phyloP scores from a whole-genome alignment of 2,797 vertebrate genomes.

The Myotis myotis region DNA sequence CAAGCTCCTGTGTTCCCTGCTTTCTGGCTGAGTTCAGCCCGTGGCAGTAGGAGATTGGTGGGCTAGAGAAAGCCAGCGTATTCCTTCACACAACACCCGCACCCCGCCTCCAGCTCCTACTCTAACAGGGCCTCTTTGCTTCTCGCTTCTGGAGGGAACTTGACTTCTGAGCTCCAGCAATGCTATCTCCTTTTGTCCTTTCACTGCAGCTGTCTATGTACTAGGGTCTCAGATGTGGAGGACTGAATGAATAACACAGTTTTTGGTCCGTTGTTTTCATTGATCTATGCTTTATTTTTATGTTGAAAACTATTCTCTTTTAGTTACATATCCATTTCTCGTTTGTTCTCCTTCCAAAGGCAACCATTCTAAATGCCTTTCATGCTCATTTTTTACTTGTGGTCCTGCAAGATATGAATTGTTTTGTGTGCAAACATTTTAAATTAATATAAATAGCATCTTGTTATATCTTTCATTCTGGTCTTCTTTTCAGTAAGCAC shows the following conservation, averaged over 20 bases:
- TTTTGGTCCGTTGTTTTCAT: background rate
- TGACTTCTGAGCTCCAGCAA: background rate
- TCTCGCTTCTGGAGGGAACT: background rate
- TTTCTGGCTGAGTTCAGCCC: background rate
- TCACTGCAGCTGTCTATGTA: background rate
- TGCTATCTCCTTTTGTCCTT: background rate
- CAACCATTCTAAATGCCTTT: background rate
- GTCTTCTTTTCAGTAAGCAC: background rate
- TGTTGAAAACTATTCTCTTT: background rate
- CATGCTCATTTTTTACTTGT: background rate
- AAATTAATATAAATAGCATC: background rate
- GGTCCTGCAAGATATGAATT: slow-evolving; percentile 10
- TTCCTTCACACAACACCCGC: background rate
- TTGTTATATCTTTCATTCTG: background rate
- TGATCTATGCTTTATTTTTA: background rate
- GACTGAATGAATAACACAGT: background rate
- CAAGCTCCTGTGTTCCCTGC: background rate
- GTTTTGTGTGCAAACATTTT: background rate
- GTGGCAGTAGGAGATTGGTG: background rate
- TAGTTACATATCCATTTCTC: background rate
- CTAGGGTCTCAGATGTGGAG: background rate
- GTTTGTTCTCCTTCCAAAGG: background rate
- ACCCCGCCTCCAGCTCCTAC: background rate
- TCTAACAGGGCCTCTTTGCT: background rate
- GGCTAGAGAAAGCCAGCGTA: background rate